Evolutionary conservation across 92 coral and sea anemone species (phyloP).

Genomic region (Epizoanthus stellaris): DNA sequence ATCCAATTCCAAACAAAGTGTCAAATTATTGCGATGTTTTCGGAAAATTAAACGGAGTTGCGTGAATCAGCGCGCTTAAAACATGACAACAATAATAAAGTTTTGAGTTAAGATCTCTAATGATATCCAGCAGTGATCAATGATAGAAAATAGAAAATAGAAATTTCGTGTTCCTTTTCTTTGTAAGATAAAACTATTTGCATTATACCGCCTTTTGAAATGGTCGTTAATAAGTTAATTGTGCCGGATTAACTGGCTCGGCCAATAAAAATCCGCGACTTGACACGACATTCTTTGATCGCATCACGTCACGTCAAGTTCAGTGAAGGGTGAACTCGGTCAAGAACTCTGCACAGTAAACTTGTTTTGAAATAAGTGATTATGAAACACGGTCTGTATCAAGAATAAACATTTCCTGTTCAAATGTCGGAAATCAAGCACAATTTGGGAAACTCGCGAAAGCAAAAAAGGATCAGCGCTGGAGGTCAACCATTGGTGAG

Average conservation of each 20-base stretch:
- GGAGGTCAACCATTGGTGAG: slow-evolving; percentile 90
- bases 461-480: slow-evolving; percentile 72
- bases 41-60: too few species aligned
- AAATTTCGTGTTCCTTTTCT: not conserved
- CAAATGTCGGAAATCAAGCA: slow-evolving; percentile 76
- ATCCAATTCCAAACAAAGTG: too few species aligned
- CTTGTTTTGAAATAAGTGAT: not conserved
- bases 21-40: too few species aligned
- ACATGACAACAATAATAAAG: not conserved
- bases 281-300: slow-evolving; percentile 9
- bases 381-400: slow-evolving; percentile 14
- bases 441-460: slow-evolving; percentile 73
- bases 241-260: not conserved
- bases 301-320: slow-evolving; percentile 39
- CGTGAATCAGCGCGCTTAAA: not conserved
- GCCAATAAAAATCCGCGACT: slow-evolving; percentile 20
- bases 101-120: not conserved
- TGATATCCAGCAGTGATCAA: not conserved
- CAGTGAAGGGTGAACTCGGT: slow-evolving; percentile 23
- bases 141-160: not conserved
- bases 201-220: slow-evolving; percentile 16
- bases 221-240: slow-evolving; percentile 35
- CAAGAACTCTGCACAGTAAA: slow-evolving; percentile 27
- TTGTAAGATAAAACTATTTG: not conserved
- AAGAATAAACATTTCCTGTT: slow-evolving; percentile 38